Base-by-base conservation (phyloP, 2,113 vertebrate genomes). In the Microtus richardsoni region DNA sequence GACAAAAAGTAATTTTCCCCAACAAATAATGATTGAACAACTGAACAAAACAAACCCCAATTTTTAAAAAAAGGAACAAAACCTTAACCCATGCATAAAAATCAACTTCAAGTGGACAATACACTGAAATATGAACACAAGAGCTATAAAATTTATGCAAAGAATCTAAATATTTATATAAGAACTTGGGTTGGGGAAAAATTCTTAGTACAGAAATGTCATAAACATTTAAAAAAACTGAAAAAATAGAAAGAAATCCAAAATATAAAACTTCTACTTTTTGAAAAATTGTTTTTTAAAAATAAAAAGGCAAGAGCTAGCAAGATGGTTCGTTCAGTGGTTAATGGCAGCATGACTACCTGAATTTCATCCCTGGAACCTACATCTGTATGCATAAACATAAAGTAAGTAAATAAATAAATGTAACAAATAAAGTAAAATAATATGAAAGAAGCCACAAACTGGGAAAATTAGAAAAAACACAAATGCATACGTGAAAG, bases 101-200 rank as follows among this genome's bases (percentile, higher is more conserved):
- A 79, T 19, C 58, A 95, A 91, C 28, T 66, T 66, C 24, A 93
- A 95, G 58, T 58, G 11, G 70, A 93, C 83, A n/a, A 54, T 36
- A 83, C 52, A 89, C 26, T 77, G 60, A 95, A 93, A 96, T 62
- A 41, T 87, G 78, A 95, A 17, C 49, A 79, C 8, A 22, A 11
- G 49, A 79, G 17, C 77, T 79, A 16, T 79, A 79, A 96, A 92
- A 87, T 2, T 19, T 78, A 21, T 74, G 33, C 85, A 71, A 89
- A 91, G 80, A 83, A 95, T 52, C 17, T 58, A 93, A 95, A 66
- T 93, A 9, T 92, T 79, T 71, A 94, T 88, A 58, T 58, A 58
- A 21, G 70, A 94, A 70, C 54, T 85, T 82, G 70, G 36, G 64
- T 78, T 36, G 91, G 47, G 60, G 66, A 89, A 82, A 64, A 71